Evolutionary conservation across 2,888 invertebrate species (phyloP), one percentile per base, ranked within the genome.

Genomic region (Dryadula phaetusa): DNA sequence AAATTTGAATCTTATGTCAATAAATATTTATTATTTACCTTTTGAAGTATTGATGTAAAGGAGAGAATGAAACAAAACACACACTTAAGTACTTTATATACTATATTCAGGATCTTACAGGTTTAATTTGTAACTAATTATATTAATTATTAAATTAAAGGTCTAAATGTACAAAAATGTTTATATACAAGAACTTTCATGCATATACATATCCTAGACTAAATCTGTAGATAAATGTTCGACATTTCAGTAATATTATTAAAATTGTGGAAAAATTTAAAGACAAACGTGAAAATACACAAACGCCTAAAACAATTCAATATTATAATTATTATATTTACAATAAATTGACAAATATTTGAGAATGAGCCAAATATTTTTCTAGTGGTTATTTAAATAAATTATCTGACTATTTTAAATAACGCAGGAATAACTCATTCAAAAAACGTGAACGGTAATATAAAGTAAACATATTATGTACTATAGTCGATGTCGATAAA

Each of bases 81-180:
- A 65, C 4, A 37, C 40, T 16, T 49, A 63, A 56, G 56, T 84
- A 81, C 83, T 86, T 85, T 79, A 82, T 86, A 85, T 82, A 80
- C 88, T 91, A 90, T 92, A 90, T 90, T 90, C 86, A 84, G 86
- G 86, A 85, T 86, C 92, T 91, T 92, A 90, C 82, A 83, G 78
- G 79, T 87, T 87, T 86, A 90, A 86, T 91, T 92, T 90, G 88
- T 92, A 83, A 82, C 87, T 89, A 90, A 84, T 82, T 87, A 86
- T 79, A 75, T 80, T 79, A 86, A 87, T 86, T 85, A 83, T 90
- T 88, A 91, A 92, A 90, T 88, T 88, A 90, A 85, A 86, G 83
- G 80, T 81, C 88, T 91, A 92, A 85, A 90, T 92, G 91, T 92
- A 92, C 91, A 92, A 92, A 91, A 91, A 85, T 88, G 84, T 86